Evolutionary conservation across 1,140 invertebrate species (phyloP), one percentile per base, ranked within the genome.

Genomic region (Apis dorsata): DNA sequence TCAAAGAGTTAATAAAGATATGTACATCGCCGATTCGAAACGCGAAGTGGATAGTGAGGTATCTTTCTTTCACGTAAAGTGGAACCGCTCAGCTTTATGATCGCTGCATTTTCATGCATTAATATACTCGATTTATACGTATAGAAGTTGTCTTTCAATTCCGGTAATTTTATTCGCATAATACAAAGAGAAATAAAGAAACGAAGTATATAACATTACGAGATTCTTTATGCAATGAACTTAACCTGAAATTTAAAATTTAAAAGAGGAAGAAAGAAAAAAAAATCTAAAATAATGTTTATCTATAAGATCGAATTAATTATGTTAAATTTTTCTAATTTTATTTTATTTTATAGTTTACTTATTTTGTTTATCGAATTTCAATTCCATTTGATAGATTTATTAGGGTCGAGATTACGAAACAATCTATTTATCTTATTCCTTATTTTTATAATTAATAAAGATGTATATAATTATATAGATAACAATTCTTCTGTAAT

Each of bases 71-170:
- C 53, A 11, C 53, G 51, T 72, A 19, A 49, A 44, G 44, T 12
- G 44, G 2, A n/a, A 13, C 72, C 57, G 57, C 21, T 74, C 72
- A 49, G 24, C 72, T 75, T 44, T 44, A 62, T 60, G 34, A 62
- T 49, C 59, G 59, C 71, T 59, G 55, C 53, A 59, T 28, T 73
- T 73, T 59, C 71, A 75, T 60, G 59, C 57, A 7, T 44, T 51
- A 69, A 51, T 66, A n/a, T 57, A 17, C 21, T 63, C 19, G 49
- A 71, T 21, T 70, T 73, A 3, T 28, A 28, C 44, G 10, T 51
- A 28, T 28, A 63, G 7, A 24, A 17, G 7, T 12, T 21, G 11
- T 49, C 34, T 34, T 74, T 10, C 3, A 21, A 74, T 44, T 74
- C 34, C 72, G 34, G 15, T 34, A 75, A 72, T 62, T 60, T 15